A percentile compares a stretch with the other conserved stretches of the same genome.
These are phyloP conservation scores for Columba janthina DNA, from an alignment of 2,113 vertebrate genomes.

Conservation along the genomic window DNA sequence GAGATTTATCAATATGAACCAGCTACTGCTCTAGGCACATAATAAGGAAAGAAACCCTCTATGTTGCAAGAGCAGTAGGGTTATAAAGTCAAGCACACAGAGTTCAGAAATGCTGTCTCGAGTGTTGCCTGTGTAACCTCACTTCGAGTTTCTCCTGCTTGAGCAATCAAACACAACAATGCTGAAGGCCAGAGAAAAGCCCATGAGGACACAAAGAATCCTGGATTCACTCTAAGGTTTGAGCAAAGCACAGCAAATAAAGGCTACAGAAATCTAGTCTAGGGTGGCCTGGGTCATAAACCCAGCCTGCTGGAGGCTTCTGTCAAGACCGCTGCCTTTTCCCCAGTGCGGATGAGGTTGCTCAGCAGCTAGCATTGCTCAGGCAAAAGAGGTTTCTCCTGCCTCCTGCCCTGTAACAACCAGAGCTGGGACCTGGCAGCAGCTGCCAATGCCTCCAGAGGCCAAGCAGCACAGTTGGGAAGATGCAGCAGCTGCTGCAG, in stretches of 20 bases:
- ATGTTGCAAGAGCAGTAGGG: neutral
- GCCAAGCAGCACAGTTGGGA: neutral
- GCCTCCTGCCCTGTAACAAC: neutral
- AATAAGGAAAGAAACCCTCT: neutral
- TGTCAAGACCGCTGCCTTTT: neutral
- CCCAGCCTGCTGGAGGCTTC: neutral
- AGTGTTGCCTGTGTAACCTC: neutral
- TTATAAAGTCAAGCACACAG: neutral
- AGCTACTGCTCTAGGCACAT: neutral
- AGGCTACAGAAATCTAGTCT: neutral
- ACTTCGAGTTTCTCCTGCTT: neutral
- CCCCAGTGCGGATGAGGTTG: neutral
- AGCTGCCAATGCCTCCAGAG: neutral
- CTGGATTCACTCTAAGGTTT: neutral
- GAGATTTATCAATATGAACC: neutral
- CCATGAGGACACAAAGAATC: neutral
- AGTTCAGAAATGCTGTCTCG: neutral
- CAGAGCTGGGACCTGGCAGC: neutral
- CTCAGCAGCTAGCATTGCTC: neutral
- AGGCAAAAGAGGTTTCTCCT: neutral
- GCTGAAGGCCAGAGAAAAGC: neutral
- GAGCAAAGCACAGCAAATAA: neutral
- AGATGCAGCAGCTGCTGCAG: neutral
- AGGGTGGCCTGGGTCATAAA: neutral
- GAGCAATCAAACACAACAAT: neutral